Evolutionary conservation across 2,888 invertebrate genomes (phyloP).

Genomic region (Melinaea menophilus): DNA sequence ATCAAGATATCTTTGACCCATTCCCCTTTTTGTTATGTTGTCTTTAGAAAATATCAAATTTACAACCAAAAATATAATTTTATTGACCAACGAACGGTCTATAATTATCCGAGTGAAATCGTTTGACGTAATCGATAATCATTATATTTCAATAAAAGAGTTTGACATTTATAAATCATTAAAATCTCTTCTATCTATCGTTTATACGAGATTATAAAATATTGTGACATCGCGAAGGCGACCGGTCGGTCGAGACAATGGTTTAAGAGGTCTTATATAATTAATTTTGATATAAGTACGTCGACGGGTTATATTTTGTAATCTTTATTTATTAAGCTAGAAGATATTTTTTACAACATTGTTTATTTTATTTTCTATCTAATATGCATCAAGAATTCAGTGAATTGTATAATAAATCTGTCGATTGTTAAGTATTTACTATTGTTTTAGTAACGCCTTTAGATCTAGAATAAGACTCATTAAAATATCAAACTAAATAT

Average conservation of each 20-base stretch:
- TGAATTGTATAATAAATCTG: background rate
- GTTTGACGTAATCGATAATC: conserved; percentile 14
- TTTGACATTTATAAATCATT: conserved; percentile 41
- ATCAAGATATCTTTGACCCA: conserved; percentile 1
- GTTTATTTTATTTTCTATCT: background rate
- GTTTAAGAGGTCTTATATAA: conserved; percentile 10
- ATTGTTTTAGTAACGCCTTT: background rate
- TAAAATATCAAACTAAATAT: conserved; percentile 17
- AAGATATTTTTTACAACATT: background rate
- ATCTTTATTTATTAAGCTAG: conserved; percentile 21
- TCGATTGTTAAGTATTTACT: background rate
- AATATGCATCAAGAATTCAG: background rate
- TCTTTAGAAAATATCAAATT: background rate
- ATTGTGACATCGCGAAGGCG: conserved; percentile 34
- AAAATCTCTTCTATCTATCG: conserved; percentile 48
- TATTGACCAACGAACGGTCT: conserved; percentile 14
- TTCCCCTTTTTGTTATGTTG: background rate
- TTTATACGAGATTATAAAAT: conserved; percentile 43
- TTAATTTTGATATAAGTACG: conserved; percentile 33
- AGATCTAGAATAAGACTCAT: conserved; percentile 1
- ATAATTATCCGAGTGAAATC: conserved; percentile 18
- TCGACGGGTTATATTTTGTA: conserved; percentile 28
- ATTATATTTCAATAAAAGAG: conserved; percentile 25
- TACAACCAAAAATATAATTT: background rate
- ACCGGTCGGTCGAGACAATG: conserved; percentile 14